Evolutionary conservation across 2,113 vertebrate genomes (phyloP).

Genomic region (Sylvilagus bachmani): DNA sequence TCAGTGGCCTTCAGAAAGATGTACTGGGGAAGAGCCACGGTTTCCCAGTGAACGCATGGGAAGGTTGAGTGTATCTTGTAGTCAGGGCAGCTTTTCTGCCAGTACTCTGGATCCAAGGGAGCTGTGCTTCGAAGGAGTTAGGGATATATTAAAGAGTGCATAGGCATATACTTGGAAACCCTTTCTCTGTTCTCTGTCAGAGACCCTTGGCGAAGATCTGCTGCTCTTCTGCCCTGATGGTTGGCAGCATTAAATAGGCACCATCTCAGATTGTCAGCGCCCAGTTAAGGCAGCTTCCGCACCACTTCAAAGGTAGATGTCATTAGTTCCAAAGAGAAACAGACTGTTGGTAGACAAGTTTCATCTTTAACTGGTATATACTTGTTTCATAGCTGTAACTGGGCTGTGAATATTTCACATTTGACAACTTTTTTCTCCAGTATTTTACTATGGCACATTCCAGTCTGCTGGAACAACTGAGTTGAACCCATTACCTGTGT

Average conservation of each 20-base stretch:
- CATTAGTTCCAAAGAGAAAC: slow-evolving; percentile 31
- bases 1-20: background rate
- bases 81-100: background rate
- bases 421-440: background rate
- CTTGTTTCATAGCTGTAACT: background rate
- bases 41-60: background rate
- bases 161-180: background rate
- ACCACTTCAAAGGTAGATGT: slow-evolving; percentile 27
- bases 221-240: slow-evolving; percentile 45
- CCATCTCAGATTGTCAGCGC: slow-evolving; percentile 14
- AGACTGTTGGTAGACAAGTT: background rate
- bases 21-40: background rate
- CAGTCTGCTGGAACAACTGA: background rate
- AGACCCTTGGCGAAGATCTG: slow-evolving; percentile 40
- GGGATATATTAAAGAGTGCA: slow-evolving; percentile 1
- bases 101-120: background rate
- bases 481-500: background rate
- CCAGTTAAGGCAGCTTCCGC: slow-evolving; percentile 8
- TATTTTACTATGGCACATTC: slow-evolving; percentile 50
- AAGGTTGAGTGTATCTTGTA: slow-evolving; percentile 6
- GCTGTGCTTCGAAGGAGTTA: background rate
- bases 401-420: slow-evolving; percentile 41
- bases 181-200: slow-evolving; percentile 19
- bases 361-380: background rate
- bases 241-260: slow-evolving; percentile 59